A percentile compares a stretch with the other conserved stretches of the same genome.
Evolutionary conservation across 2,888 invertebrate genomes (phyloP).

Genomic region (Stegophylla sp.): DNA sequence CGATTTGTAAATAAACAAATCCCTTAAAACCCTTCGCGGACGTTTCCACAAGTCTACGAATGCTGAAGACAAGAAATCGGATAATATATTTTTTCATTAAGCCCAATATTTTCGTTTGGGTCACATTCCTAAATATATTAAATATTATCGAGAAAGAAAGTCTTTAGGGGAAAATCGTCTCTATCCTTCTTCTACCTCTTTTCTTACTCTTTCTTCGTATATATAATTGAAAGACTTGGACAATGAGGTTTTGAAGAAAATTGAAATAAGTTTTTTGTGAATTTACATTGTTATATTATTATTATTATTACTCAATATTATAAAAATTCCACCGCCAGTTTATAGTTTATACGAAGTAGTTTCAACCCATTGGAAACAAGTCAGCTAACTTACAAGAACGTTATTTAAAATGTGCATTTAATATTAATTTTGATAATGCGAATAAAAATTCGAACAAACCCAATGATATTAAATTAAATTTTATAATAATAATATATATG

Average conservation of each 20-base stretch:
- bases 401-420: background rate
- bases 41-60: background rate
- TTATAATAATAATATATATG: too few species aligned
- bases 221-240: slow-evolving; percentile 30
- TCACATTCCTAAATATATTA: slow-evolving; percentile 58
- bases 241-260: slow-evolving; percentile 1
- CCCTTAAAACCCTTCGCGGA: slow-evolving; percentile 33
- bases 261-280: slow-evolving; percentile 15
- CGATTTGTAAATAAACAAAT: slow-evolving; percentile 48
- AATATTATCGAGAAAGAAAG: slow-evolving; percentile 47
- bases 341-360: background rate
- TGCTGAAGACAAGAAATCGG: slow-evolving; percentile 22
- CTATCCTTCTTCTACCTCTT: background rate
- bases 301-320: slow-evolving; percentile 37
- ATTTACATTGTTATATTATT: background rate
- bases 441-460: too few species aligned
- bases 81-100: slow-evolving; percentile 57
- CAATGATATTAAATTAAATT: too few species aligned
- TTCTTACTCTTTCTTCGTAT: background rate
- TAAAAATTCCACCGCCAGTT: slow-evolving; percentile 20
- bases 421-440: too few species aligned
- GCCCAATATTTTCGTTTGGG: slow-evolving; percentile 58
- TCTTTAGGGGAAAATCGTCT: slow-evolving; percentile 14
- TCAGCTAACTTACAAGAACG: background rate
- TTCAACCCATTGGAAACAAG: background rate